A percentile compares a stretch with the other conserved stretches of the same genome.
Conservation (phyloP, 2,797 vertebrate genomes). For the Iguana delicatissima region DNA sequence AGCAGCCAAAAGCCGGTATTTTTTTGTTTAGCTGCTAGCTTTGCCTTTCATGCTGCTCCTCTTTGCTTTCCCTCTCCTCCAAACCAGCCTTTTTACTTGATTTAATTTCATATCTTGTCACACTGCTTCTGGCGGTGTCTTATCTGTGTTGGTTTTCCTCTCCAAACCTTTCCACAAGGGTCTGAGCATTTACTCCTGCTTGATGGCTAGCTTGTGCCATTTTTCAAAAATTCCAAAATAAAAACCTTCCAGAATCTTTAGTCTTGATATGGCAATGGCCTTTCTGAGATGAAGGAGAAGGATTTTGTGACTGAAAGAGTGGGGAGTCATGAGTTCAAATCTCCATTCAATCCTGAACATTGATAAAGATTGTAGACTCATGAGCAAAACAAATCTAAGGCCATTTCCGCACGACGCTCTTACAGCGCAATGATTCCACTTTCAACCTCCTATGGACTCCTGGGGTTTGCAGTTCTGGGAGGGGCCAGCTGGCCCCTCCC, state of each 20-base stretch:
- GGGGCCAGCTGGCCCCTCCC: too few species aligned
- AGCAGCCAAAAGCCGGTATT: neutral
- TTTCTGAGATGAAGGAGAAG: neutral
- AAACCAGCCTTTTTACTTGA: conserved; percentile 69
- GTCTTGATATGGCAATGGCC: neutral
- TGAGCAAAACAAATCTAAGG: too few species aligned
- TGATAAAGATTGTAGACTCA: too few species aligned
- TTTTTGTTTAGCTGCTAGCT: conserved; percentile 43
- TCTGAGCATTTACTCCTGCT: neutral
- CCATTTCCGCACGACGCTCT: too few species aligned
- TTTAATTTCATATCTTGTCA: conserved; percentile 72
- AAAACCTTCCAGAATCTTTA: neutral
- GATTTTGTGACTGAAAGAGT: neutral
- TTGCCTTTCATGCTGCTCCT: conserved; percentile 47
- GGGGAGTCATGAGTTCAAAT: neutral
- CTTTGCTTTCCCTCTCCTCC: conserved; percentile 33
- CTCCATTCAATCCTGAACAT: neutral
- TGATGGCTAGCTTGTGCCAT: neutral
- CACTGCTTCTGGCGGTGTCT: conserved; percentile 27
- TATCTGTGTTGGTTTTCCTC: conserved; percentile 45
- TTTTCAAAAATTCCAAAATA: neutral
- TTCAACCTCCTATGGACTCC: too few species aligned
- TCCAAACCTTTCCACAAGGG: conserved; percentile 30
- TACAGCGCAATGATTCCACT: too few species aligned
- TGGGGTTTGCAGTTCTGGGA: too few species aligned